Base-by-base conservation (phyloP, 2,888 invertebrate species). In the Torymus auratus region DNA sequence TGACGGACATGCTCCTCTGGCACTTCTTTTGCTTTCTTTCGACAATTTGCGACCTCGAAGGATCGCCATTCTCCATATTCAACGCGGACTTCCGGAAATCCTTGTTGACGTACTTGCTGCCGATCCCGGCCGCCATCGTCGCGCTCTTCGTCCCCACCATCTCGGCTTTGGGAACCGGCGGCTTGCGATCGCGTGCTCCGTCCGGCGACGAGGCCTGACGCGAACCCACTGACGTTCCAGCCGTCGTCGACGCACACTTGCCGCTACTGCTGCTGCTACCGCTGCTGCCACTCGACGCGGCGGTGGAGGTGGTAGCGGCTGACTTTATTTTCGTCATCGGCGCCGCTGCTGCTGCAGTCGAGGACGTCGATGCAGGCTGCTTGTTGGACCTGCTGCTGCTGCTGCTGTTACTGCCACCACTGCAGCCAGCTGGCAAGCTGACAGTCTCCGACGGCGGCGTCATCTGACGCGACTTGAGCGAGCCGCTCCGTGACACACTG, bases 41-140 rank as follows among this genome's bases (percentile, higher is more conserved):
- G 41, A 83, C 82, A 60, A 86, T 77, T 84, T 87, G 85, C 5
- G 85, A 86, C 1, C 86, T 80, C 15, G 87, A 85, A 0, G 86
- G 85, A 71, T 91, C 91, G 14, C 91, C 91, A 41, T 89, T 89
- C 53, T 92, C 92, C 91, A 95, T 94, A 89, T 95, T 96, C 14
- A 95, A 88, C 0, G 94, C 94, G 0, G 95, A 95, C 88, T 96
- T 95, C 55, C 95, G 92, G 85, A 95, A 95, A 88, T 95, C 95
- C 90, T 95, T 95, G 88, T 95, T 95, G 23, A 94, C 92, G 84
- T 91, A 91, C 82, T 90, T 91, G 17, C 58, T 60, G 5, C 50
- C 61, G 20, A n/a, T 65, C 12, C 88, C 83, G 23, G 87, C 85
- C 0, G 76, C 70, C 23, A 82, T 78, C 52, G 73, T 58, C 2